A percentile compares a stretch with the other conserved stretches of the same genome.
phyloP scores from a whole-genome alignment of 2,888 invertebrate species.

The Ramazzottius varieornatus region DNA sequence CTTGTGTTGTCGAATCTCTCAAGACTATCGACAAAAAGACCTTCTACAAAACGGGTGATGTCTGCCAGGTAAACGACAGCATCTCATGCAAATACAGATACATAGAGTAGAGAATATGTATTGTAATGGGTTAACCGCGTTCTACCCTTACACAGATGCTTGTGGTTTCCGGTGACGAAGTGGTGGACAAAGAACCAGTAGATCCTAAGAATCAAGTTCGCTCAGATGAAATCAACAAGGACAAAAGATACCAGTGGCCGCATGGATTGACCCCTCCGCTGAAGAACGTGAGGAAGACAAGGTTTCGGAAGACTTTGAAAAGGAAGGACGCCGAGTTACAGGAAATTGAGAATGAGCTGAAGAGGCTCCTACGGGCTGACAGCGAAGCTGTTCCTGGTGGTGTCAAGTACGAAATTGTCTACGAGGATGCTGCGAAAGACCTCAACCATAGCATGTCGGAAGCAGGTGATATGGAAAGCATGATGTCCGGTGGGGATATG shows the following conservation, averaged over 20 bases:
- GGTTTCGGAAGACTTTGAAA: conserved; percentile 75
- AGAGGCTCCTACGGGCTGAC: conserved; percentile 56
- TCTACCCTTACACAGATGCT: conserved; percentile 32
- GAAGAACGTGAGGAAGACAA: conserved; percentile 69
- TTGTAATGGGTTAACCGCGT: neutral
- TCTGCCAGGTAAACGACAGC: conserved; percentile 41
- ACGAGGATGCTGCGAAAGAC: conserved; percentile 49
- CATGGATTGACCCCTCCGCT: conserved; percentile 86
- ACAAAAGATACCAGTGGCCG: conserved; percentile 74
- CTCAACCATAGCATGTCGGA: conserved; percentile 15
- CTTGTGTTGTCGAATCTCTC: conserved; percentile 64
- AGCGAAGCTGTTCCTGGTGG: conserved; percentile 73
- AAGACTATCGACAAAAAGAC: conserved; percentile 89
- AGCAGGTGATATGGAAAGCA: neutral
- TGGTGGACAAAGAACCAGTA: neutral
- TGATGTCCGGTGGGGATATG: neutral
- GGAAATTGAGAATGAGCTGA: conserved; percentile 92
- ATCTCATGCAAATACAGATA: neutral
- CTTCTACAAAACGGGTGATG: conserved; percentile 88
- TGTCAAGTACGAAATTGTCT: conserved; percentile 62
- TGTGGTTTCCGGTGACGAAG: conserved; percentile 26
- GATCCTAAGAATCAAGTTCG: neutral
- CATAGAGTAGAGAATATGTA: neutral
- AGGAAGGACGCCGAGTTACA: conserved; percentile 88
- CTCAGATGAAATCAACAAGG: conserved; percentile 41